phyloP scores from a whole-genome alignment of 1,140 invertebrate species.

The Pseudomyrmex dendroicus region DNA sequence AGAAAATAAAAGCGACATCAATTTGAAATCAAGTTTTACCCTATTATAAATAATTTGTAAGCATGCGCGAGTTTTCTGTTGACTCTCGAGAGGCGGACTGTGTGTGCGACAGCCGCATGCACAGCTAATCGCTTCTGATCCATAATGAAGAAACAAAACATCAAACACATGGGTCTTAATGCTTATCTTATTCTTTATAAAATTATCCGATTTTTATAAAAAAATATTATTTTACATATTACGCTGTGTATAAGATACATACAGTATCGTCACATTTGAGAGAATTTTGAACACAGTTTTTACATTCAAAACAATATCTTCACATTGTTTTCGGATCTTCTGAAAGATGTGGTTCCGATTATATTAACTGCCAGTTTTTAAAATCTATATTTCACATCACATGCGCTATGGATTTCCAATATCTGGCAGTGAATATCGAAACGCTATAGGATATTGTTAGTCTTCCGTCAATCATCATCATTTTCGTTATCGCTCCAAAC shows the following conservation, averaged over 20 bases:
- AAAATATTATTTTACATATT: constrained; percentile 11
- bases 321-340: constrained; percentile 10
- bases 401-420: too few species aligned
- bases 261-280: background rate
- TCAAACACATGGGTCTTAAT: background rate
- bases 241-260: constrained; percentile 19
- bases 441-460: too few species aligned
- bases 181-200: background rate
- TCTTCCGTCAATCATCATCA: background rate
- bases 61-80: background rate
- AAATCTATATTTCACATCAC: too few species aligned
- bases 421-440: too few species aligned
- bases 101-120: too few species aligned
- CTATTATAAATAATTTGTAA: constrained; percentile 4
- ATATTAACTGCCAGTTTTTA: too few species aligned
- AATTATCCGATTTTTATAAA: background rate
- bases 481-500: constrained; percentile 66
- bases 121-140: too few species aligned
- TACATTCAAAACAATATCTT: background rate
- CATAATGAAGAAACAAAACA: too few species aligned
- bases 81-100: too few species aligned
- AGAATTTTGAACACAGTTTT: background rate
- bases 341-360: too few species aligned
- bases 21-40: background rate
- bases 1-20: constrained; percentile 13